Percentiles rank a stretch among this genome's conserved stretches.
These are phyloP conservation scores for Hydrocynus forskahlii DNA, from an alignment of 2,797 vertebrate genomes.

Conservation along the genomic window DNA sequence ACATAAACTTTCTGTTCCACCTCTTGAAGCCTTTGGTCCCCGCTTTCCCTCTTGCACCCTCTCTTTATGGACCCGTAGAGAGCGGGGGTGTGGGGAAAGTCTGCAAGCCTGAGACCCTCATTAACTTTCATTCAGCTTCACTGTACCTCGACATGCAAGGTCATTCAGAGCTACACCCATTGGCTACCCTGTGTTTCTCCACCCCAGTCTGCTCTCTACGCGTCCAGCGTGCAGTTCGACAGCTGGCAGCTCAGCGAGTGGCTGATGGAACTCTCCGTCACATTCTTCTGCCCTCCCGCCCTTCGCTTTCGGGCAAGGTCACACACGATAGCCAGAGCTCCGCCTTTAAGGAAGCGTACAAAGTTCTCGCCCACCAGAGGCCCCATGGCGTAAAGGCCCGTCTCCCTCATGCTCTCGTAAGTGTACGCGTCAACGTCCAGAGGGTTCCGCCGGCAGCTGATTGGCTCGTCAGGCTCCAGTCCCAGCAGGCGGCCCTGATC, in stretches of 20 bases:
- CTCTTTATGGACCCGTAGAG: neutral
- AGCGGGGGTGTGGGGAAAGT: neutral
- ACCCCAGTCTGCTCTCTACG: neutral
- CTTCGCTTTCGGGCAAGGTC: constrained; percentile 65
- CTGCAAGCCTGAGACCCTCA: neutral
- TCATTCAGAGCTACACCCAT: neutral
- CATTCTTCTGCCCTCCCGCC: constrained; percentile 27
- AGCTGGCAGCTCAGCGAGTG: neutral
- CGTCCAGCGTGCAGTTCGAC: constrained; percentile 11
- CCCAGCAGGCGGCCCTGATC: constrained; percentile 68
- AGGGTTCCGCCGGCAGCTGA: constrained; percentile 80
- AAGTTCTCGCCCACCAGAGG: constrained; percentile 85
- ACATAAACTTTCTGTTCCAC: neutral
- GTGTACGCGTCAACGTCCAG: constrained; percentile 79
- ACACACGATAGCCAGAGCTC: constrained; percentile 77
- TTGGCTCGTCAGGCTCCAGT: constrained; percentile 60
- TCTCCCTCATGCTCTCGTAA: constrained; percentile 65
- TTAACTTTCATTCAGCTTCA: neutral
- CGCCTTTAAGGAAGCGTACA: constrained; percentile 83
- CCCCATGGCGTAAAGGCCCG: constrained; percentile 81
- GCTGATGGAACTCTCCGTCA: neutral
- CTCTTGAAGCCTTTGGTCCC: neutral
- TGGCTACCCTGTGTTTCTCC: neutral
- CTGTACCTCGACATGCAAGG: no score
- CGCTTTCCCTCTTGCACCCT: neutral